Percentiles rank a stretch among this genome's conserved stretches.
phyloP scores from a whole-genome alignment of 2,888 invertebrate genomes.

The Oxytorus armatus region DNA sequence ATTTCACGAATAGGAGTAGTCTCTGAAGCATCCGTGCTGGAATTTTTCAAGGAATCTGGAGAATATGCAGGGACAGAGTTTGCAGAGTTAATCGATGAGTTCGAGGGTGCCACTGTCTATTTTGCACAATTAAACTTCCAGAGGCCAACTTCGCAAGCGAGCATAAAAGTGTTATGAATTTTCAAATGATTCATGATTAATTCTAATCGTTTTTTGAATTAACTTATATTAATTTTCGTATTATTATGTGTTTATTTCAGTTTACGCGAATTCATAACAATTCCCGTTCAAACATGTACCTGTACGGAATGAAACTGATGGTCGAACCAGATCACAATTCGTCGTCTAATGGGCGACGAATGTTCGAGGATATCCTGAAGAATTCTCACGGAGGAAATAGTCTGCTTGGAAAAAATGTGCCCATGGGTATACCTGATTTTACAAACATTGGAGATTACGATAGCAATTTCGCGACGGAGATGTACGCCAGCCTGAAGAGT shows the following conservation, averaged over 20 bases:
- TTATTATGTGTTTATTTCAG: constrained; percentile 73
- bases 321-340: constrained; percentile 71
- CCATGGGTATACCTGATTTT: constrained; percentile 16
- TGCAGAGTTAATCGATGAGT: constrained; percentile 82
- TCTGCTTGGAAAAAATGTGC: background rate
- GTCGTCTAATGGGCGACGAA: constrained; percentile 3
- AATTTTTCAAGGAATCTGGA: constrained; percentile 84
- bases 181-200: background rate
- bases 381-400: constrained; percentile 64
- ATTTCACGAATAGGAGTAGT: constrained; percentile 82
- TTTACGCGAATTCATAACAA: constrained; percentile 81
- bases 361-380: constrained; percentile 73
- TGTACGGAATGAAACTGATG: constrained; percentile 83
- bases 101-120: constrained; percentile 81
- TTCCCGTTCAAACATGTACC: constrained; percentile 79
- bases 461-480: constrained; percentile 39
- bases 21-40: constrained; percentile 84
- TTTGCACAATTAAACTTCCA: constrained; percentile 78
- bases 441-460: constrained; percentile 43
- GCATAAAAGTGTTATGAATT: constrained; percentile 77
- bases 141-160: constrained; percentile 78
- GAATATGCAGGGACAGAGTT: constrained; percentile 83
- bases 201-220: constrained; percentile 5
- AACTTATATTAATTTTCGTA: constrained; percentile 17
- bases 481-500: constrained; percentile 42